A percentile compares a stretch with the other conserved stretches of the same genome.
phyloP scores from a whole-genome alignment of 2,113 vertebrate genomes.

The Piaya cayana region DNA sequence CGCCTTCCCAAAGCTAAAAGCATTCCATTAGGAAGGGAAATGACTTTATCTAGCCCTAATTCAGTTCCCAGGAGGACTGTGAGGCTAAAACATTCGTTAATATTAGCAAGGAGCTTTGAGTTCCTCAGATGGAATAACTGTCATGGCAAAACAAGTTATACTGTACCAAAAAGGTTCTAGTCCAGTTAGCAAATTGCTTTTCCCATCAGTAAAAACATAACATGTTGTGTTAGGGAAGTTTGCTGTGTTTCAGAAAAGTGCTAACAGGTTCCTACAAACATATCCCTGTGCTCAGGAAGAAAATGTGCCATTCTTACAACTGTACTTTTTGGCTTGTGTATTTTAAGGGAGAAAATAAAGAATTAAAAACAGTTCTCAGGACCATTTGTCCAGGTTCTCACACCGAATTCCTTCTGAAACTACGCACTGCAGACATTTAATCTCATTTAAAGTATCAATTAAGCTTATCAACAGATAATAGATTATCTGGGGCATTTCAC shows the following conservation, averaged over 20 bases:
- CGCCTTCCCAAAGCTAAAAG: not conserved
- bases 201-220: not conserved
- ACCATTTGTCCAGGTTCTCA: not conserved
- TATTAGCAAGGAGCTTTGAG: not conserved
- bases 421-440: not conserved
- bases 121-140: not conserved
- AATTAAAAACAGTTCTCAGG: not conserved
- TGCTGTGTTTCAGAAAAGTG: not conserved
- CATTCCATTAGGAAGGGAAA: not conserved
- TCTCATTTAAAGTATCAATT: not conserved
- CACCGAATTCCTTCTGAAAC: not conserved
- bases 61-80: not conserved
- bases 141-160: not conserved
- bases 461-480: not conserved
- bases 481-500: not conserved
- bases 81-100: not conserved
- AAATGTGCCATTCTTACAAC: not conserved
- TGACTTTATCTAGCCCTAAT: not conserved
- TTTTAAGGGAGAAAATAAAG: not conserved
- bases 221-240: not conserved
- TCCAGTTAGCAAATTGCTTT: not conserved
- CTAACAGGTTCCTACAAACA: not conserved
- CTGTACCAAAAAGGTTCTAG: not conserved
- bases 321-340: not conserved
- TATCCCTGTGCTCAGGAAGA: not conserved